Percentiles rank a stretch among this genome's conserved stretches.
These are phyloP conservation scores for Acanthococcus lagerstroemiae DNA, from an alignment of 2,888 invertebrate species.

Conservation along the genomic window DNA sequence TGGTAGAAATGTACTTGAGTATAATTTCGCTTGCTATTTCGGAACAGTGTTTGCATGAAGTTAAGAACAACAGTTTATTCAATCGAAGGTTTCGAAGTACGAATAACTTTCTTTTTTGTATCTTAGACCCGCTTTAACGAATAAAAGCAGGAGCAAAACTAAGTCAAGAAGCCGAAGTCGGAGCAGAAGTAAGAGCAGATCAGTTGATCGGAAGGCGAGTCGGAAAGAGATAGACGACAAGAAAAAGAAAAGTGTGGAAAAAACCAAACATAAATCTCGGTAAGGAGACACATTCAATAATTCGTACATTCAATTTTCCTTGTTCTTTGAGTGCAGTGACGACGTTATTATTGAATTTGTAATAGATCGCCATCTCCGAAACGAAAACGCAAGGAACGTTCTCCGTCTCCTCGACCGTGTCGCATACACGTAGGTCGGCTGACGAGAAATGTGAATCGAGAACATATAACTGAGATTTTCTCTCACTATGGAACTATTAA, in stretches of 20 bases:
- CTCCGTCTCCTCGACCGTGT: slow-evolving; percentile 80
- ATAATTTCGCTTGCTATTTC: background rate
- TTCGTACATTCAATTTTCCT: background rate
- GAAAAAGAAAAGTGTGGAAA: slow-evolving; percentile 39
- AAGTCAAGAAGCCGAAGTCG: slow-evolving; percentile 38
- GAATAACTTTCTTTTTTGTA: background rate
- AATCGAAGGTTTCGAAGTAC: no score
- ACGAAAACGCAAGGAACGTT: slow-evolving; percentile 63
- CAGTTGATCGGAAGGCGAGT: slow-evolving; percentile 36
- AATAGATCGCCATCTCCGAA: slow-evolving; percentile 53
- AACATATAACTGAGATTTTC: slow-evolving; percentile 84
- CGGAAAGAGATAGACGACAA: slow-evolving; percentile 35
- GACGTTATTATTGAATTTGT: background rate
- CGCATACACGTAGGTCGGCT: slow-evolving; percentile 89
- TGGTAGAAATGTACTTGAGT: background rate
- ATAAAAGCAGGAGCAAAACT: slow-evolving; percentile 30
- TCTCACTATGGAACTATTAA: slow-evolving; percentile 79
- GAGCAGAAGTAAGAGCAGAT: slow-evolving; percentile 37
- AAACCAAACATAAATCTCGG: slow-evolving; percentile 36
- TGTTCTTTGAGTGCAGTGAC: background rate
- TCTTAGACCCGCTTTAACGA: slow-evolving; percentile 11
- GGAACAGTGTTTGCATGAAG: background rate
- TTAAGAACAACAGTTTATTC: no score
- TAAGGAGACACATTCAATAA: no score
- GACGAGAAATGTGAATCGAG: slow-evolving; percentile 83